Conservation (phyloP, 2,888 invertebrate genomes). For the Morinoia aosen region DNA sequence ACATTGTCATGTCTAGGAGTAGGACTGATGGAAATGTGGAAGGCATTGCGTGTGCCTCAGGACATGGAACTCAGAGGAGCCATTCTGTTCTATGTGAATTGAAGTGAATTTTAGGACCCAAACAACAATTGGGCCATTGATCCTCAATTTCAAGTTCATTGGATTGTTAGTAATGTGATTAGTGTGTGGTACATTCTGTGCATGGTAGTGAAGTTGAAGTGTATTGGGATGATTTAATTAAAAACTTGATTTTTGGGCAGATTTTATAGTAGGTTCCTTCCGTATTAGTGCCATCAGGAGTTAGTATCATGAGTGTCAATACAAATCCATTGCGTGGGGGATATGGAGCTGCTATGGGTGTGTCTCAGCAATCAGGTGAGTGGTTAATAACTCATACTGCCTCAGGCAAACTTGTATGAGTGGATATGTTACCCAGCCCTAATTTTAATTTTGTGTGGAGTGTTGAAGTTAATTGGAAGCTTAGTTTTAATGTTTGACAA, state of each 20-base stretch:
- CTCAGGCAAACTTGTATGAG: background rate
- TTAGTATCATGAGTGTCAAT: background rate
- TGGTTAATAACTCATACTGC: background rate
- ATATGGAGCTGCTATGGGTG: background rate
- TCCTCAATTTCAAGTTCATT: too few relatives aligned
- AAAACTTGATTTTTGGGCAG: background rate
- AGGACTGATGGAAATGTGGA: too few relatives aligned
- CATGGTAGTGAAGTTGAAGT: too few relatives aligned
- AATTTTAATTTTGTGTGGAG: background rate
- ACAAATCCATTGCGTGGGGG: background rate
- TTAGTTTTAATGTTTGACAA: background rate
- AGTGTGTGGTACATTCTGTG: too few relatives aligned
- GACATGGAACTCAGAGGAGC: too few relatives aligned
- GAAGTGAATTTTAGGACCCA: too few relatives aligned
- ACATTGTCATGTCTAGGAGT: too few relatives aligned
- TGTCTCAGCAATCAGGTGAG: constrained; percentile 19
- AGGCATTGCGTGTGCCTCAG: too few relatives aligned
- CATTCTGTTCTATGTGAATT: too few relatives aligned
- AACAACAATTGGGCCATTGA: too few relatives aligned
- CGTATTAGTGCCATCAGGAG: background rate
- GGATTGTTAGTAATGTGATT: too few relatives aligned
- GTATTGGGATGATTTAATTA: too few relatives aligned
- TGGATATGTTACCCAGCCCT: background rate
- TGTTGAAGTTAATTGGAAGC: background rate
- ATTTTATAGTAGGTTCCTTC: background rate